Evolutionary conservation across 2,797 vertebrate genomes (phyloP).

Genomic region (Leucoraja ocellata): DNA sequence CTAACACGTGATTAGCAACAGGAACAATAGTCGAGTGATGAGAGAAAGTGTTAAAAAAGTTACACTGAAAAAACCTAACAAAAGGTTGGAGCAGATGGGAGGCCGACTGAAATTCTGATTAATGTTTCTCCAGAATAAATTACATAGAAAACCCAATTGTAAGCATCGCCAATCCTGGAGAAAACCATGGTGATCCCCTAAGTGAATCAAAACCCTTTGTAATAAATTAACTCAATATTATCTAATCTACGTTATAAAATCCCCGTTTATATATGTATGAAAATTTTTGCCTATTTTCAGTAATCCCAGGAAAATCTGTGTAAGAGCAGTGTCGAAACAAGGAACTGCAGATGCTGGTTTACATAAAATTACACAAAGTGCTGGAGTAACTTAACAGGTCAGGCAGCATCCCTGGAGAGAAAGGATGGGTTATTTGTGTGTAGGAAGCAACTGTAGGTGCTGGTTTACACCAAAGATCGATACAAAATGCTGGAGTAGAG

Average conservation of each 20-base stretch:
- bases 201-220: background rate
- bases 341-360: too few relatives aligned
- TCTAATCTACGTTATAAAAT: background rate
- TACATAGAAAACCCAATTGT: background rate
- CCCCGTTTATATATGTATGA: background rate
- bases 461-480: too few relatives aligned
- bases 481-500: too few relatives aligned
- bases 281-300: background rate
- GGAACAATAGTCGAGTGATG: background rate
- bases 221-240: background rate
- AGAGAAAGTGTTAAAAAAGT: background rate
- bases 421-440: too few relatives aligned
- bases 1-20: background rate
- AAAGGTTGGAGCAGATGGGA: background rate
- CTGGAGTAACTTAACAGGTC: too few relatives aligned
- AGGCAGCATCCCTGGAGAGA: too few relatives aligned
- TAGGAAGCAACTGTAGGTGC: too few relatives aligned
- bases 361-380: too few relatives aligned
- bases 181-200: background rate
- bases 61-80: background rate
- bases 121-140: background rate
- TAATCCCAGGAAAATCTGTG: background rate
- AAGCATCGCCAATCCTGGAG: background rate
- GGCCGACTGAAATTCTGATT: background rate
- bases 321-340: too few relatives aligned